These are phyloP conservation scores for Tenualosa thibaudeaui DNA, from an alignment of 2,797 vertebrate species.

Conservation along the genomic window DNA sequence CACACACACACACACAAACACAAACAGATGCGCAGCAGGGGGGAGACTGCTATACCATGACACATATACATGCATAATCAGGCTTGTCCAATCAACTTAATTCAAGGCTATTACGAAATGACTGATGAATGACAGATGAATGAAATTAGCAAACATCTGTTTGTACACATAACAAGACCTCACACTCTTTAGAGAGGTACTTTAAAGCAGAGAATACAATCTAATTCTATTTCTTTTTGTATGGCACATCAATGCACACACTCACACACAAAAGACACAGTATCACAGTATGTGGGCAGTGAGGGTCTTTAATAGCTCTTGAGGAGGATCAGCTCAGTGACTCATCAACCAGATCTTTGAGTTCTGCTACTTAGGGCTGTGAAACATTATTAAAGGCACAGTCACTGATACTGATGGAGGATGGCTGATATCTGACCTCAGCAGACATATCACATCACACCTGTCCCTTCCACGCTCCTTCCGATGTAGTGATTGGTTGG, in stretches of 20 bases:
- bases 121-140: not conserved
- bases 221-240: not conserved
- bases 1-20: not conserved
- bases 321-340: no score
- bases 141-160: conserved; percentile 1
- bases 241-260: not conserved
- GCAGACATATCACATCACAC: no score
- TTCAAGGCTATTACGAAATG: not conserved
- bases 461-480: no score
- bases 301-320: no score
- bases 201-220: not conserved
- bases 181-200: not conserved
- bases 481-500: no score
- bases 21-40: not conserved
- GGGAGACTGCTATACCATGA: not conserved
- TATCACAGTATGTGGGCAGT: not conserved
- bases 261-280: not conserved
- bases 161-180: not conserved
- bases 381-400: no score
- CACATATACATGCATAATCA: conserved; percentile 21
- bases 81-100: not conserved
- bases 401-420: no score
- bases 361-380: no score
- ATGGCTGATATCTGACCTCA: no score
- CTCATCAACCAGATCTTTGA: no score